Conservation (phyloP, 2,888 invertebrate genomes). For the Oxyteleia sp. region DNA sequence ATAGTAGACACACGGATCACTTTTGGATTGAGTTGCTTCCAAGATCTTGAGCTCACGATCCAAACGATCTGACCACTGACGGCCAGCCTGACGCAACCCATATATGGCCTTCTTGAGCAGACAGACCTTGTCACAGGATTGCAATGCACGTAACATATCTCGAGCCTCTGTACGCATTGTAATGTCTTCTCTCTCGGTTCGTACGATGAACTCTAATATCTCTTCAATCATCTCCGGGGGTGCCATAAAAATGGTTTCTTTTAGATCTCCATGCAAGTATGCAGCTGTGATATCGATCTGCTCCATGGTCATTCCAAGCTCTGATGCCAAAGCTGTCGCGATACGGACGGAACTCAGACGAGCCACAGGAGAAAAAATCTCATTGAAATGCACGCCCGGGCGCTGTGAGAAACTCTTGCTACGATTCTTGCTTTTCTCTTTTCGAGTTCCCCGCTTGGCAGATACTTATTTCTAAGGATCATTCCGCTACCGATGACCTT, state of each 20-base stretch:
- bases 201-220: neutral
- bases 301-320: slow-evolving; percentile 9
- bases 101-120: too few relatives aligned
- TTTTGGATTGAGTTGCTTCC: neutral
- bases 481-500: slow-evolving; percentile 17
- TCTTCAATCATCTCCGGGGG: slow-evolving; percentile 14
- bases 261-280: slow-evolving; percentile 45
- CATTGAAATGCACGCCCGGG: too few relatives aligned
- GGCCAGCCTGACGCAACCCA: neutral
- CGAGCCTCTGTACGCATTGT: too few relatives aligned
- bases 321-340: neutral
- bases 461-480: slow-evolving; percentile 7
- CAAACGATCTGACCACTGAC: slow-evolving; percentile 8
- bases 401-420: neutral
- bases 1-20: slow-evolving; percentile 32
- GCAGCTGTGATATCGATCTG: slow-evolving; percentile 62
- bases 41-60: slow-evolving; percentile 10
- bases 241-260: slow-evolving; percentile 53
- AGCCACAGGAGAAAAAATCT: slow-evolving; percentile 3
- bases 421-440: slow-evolving; percentile 5
- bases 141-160: too few relatives aligned
- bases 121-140: too few relatives aligned
- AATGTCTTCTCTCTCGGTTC: too few relatives aligned
- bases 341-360: slow-evolving; percentile 1
- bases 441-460: neutral